Conservation (phyloP, 2,113 vertebrate species). For the Bos indicus region DNA sequence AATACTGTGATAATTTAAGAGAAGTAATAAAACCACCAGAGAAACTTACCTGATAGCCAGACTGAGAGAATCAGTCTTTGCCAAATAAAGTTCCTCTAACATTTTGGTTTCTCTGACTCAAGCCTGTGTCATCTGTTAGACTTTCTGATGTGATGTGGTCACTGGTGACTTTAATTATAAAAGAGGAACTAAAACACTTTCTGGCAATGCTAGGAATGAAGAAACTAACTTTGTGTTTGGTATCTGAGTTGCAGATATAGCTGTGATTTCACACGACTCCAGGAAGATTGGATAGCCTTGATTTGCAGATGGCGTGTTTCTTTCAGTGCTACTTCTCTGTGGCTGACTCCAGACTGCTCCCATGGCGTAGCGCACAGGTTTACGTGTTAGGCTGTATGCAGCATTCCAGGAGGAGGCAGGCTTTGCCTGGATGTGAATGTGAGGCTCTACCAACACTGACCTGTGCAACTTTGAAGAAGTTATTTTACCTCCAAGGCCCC, state of each 20-base stretch:
- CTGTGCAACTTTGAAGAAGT: background rate
- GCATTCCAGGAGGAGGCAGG: background rate
- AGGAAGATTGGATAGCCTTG: background rate
- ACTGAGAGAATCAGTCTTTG: background rate
- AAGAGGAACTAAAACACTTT: background rate
- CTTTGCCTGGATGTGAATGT: background rate
- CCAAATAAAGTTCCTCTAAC: background rate
- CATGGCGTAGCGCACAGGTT: too few species aligned
- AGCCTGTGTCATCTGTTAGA: background rate
- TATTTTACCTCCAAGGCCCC: background rate
- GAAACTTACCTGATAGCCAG: background rate
- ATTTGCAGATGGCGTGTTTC: background rate
- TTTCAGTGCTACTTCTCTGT: background rate
- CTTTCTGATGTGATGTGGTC: background rate
- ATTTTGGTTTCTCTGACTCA: background rate
- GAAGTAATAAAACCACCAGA: background rate
- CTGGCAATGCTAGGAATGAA: background rate
- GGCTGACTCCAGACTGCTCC: background rate
- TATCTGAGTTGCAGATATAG: background rate
- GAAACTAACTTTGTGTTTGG: background rate
- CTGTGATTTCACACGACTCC: background rate
- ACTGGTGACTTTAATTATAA: background rate
- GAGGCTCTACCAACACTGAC: background rate
- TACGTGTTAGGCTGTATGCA: fast-evolving
- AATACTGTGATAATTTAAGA: background rate